Base-by-base conservation (phyloP, 2,797 vertebrate species). In the Enteromius treurensis region DNA sequence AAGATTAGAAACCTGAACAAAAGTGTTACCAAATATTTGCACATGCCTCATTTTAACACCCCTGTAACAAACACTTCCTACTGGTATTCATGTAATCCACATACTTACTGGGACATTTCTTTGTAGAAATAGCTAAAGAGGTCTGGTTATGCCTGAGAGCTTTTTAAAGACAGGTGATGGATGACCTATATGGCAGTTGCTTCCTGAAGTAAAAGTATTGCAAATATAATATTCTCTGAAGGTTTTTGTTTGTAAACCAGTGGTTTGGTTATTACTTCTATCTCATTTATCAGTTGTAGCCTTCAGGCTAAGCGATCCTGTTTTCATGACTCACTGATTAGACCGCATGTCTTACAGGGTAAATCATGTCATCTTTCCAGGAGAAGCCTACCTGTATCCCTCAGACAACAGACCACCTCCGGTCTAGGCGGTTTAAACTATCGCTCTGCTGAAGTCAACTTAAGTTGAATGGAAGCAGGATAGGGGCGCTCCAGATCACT, bases 401-500 rank as follows among this genome's bases (percentile, higher is more conserved):
- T 76, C 58, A 84, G 75, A 86, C 71, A 85, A 73, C 78, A 55
- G 79, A 75, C 86, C 73, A 84, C 77, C 69, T 82, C 77, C 40
- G 65, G 78, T 81, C 74, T 80, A 89, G 84, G 77, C 68, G 76
- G 87, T 90, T 82, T 89, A 90, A 83, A 79, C 75, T 74, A 85
- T 87, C 85, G 86, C 69, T 47, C 77, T 79, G 77, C 69, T 81
- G 81, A 91, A 88, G 88, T 82, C 79, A 82, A 84, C 90, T 90
- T 87, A 45, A 26, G 88, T 89, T 84, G 86, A 92, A 90, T 86
- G 83, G 83, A 71, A 87, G 82, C 75, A 79, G 40, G 69, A 87
- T 89, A 83, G 15, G 79, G 87, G 88, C 79, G 90, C 88, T 92
- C 88, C 86, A 88, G 89, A 90, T 88, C 37, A 23, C 42, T 77